Percentiles rank a stretch among this genome's conserved stretches.
phyloP scores from a whole-genome alignment of 2,113 vertebrate genomes.

The Campylomormyrus numenius region DNA sequence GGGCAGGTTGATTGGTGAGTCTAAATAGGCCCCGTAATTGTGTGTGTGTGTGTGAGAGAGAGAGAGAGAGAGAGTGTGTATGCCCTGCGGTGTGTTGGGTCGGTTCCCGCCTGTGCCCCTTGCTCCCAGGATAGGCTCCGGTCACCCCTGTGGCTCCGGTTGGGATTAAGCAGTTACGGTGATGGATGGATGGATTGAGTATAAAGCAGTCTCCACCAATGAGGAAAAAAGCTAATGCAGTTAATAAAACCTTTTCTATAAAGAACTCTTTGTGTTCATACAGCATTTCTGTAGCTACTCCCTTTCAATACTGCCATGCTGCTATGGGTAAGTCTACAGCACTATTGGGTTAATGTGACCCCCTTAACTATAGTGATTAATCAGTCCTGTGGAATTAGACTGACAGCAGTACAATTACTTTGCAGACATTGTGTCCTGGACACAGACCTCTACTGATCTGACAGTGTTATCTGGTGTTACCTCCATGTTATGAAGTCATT shows the following conservation, averaged over 20 bases:
- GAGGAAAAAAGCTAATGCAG: neutral
- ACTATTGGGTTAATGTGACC: neutral
- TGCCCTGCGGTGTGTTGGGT: no score
- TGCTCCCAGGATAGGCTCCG: no score
- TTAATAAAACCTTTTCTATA: neutral
- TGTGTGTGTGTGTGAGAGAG: no score
- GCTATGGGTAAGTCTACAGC: neutral
- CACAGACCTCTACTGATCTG: neutral
- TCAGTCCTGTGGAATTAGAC: neutral
- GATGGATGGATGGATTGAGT: neutral
- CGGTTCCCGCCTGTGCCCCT: no score
- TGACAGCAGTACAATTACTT: neutral
- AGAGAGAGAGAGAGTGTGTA: no score
- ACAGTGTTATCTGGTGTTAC: neutral
- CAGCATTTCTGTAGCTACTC: neutral
- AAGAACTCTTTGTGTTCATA: neutral
- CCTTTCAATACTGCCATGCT: neutral
- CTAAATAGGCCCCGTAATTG: no score
- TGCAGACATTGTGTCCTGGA: neutral
- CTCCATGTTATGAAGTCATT: neutral
- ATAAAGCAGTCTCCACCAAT: neutral
- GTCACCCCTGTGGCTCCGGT: no score
- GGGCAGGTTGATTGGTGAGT: no score
- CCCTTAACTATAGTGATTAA: neutral
- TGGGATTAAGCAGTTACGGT: no score